Base-by-base conservation (phyloP, 2,113 vertebrate genomes). In the Aplodontia rufa region DNA sequence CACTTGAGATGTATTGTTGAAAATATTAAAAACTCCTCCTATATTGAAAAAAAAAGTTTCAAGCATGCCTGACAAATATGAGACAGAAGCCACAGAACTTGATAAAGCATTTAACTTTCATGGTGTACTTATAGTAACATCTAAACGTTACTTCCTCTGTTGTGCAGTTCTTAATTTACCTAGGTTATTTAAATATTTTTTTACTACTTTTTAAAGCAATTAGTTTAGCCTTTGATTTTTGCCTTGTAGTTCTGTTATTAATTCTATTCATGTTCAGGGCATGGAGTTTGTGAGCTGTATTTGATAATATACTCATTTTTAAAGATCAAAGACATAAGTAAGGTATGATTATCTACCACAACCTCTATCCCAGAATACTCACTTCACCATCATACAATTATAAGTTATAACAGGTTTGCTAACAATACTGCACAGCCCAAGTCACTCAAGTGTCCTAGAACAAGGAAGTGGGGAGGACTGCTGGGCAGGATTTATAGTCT, bases 361-460 rank as follows among this genome's bases (percentile, higher is more conserved):
- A 6, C 6, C 49, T 37, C 82, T 35, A 68, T 74, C 13, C 37
- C 20, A 28, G 28, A 85, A 69, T 32, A 22, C 47, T 35, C 3
- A 20, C n/a, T 53, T 28, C 30, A 62, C 8, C 13, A 58, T 35
- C 30, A 76, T 3, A 8, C 22, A 42, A 13, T 71, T 47, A 24
- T 37, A 87, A 95, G 42, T 84, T 87, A 26, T 78, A 96, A 79
- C 68, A 83, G 37, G 45, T 93, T 75, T 94, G 62, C 49, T 58
- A 51, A 40, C 4, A 45, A 4, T 58, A 75, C 8, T 55, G 20
- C 24, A 55, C 30, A 93, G n/a, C 3, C 14, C 40, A 58, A 51
- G 42, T 1, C 26, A 79, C 13, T 91, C 9, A 78, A 24, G 22
- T 45, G 80, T 85, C 19, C 10, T 71, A 42, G 37, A 82, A 66